phyloP scores from a whole-genome alignment of 2,888 invertebrate genomes.

The Abscondita cerata region DNA sequence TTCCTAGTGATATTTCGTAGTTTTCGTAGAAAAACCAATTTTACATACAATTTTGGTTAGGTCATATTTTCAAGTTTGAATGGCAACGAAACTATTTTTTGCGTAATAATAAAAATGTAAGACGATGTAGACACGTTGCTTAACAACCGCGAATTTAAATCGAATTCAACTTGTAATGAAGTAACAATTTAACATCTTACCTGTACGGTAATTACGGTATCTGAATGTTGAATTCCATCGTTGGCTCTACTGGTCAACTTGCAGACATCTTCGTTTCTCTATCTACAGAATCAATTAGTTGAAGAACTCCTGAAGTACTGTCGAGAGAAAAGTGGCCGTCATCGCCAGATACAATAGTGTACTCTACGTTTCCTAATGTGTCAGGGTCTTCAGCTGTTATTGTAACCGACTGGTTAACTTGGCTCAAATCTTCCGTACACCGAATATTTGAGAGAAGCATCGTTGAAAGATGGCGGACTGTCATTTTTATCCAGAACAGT shows the following conservation, averaged over 20 bases:
- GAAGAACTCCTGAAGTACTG: conserved; percentile 72
- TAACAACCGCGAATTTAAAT: conserved; percentile 2
- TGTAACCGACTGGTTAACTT: conserved; percentile 79
- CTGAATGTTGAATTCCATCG: conserved; percentile 88
- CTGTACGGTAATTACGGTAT: conserved; percentile 78
- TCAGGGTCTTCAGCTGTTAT: conserved; percentile 86
- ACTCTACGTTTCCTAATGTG: conserved; percentile 78
- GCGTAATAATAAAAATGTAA: too few relatives aligned
- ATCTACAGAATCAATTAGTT: conserved; percentile 81
- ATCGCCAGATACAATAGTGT: conserved; percentile 72
- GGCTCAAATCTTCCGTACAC: conserved; percentile 87
- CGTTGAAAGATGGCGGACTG: conserved; percentile 88
- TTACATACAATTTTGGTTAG: too few relatives aligned
- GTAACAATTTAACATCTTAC: conserved; percentile 61
- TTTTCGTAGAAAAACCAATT: too few relatives aligned
- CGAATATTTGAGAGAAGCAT: conserved; percentile 73
- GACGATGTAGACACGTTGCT: background rate
- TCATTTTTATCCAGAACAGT: conserved; percentile 91
- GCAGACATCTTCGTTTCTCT: conserved; percentile 82
- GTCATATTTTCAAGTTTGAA: too few relatives aligned
- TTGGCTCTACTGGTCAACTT: conserved; percentile 81
- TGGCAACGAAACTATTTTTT: too few relatives aligned
- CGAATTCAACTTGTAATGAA: conserved; percentile 27
- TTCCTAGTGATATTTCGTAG: too few relatives aligned
- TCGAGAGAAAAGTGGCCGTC: conserved; percentile 77